Evolutionary conservation across 1,140 invertebrate species (phyloP).

Genomic region (Leptestheria dahalacensis): DNA sequence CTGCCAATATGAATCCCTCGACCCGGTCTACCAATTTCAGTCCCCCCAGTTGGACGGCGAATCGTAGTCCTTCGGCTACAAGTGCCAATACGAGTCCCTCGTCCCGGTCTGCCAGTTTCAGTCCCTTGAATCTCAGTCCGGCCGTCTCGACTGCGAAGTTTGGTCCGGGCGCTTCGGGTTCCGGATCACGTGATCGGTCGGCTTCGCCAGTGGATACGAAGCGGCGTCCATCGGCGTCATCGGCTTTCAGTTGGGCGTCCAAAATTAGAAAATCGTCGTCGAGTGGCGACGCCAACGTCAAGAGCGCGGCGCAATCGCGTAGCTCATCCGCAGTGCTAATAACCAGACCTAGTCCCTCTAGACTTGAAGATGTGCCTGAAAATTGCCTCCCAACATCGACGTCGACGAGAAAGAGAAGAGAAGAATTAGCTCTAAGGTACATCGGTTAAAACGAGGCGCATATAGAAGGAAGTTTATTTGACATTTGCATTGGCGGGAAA

Average conservation of each 20-base stretch:
- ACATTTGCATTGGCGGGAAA: too few species aligned
- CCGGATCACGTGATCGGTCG: neutral
- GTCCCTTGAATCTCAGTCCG: too few species aligned
- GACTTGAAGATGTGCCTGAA: neutral
- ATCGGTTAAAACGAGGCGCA: slow-evolving; percentile 14
- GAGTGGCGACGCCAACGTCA: neutral
- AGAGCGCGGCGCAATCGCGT: neutral
- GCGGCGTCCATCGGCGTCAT: neutral
- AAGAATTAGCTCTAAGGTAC: neutral
- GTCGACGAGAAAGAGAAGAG: neutral
- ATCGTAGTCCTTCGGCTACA: too few species aligned
- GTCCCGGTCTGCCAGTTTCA: too few species aligned
- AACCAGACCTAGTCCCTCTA: neutral
- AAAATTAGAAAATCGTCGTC: neutral
- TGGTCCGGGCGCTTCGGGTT: too few species aligned
- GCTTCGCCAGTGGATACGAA: neutral
- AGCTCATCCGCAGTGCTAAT: neutral
- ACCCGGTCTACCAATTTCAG: too few species aligned
- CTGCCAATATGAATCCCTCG: too few species aligned
- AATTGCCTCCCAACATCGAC: slow-evolving; percentile 1
- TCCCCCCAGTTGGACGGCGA: too few species aligned
- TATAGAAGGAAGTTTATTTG: too few species aligned
- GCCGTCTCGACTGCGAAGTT: too few species aligned
- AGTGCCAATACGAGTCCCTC: too few species aligned
- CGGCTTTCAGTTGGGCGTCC: neutral